Evolutionary conservation across 92 coral and sea anemone genomes (phyloP), one percentile per base, ranked within the genome.

Genomic region (Metridium senile): DNA sequence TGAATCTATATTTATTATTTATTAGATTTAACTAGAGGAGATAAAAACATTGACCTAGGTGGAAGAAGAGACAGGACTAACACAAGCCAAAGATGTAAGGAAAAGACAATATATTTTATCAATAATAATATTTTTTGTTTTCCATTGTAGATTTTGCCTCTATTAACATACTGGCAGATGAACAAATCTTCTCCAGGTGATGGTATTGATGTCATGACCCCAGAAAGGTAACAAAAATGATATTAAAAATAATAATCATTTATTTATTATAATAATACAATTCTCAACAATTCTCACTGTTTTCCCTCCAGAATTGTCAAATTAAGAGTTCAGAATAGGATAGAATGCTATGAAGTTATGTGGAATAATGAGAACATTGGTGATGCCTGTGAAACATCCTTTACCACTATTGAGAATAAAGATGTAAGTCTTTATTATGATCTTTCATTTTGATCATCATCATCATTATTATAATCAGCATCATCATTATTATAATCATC

Each of bases 321-420:
- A 77, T 85, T 88, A 26, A 87, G 99, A 35, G 82, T 88, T 32
- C 97, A 91, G 76, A 89, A 89, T 69, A 90, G 78, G 71, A 72
- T 92, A 18, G 94, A 95, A 30, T 92, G 93, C 69, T 92, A 84
- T 70, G 99, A 95, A 72, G 89, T 95, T 26, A 74, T 75, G 68
- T 95, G 99, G 99, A 77, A 78, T 32, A 95, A 90, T 71, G 57
- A 84, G 27, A 61, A 65, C 70, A 80, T 87, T 26, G 90, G 90
- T 23, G 86, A 82, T 76, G 76, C 78, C 45, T 89, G 97, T 56
- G 84, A 87, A 11, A 26, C 74, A 51, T 63, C 79, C 13, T 95
- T 95, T 78, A 84, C 75, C 33, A 91, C 93, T 31, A 77, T 88
- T 23, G 94, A 95, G 68, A 71, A 88, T 13, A 89, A 85, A 92